Evolutionary conservation across 2,888 invertebrate species (phyloP), one percentile per base, ranked within the genome.

Genomic region (Euplagia quadripunctaria): DNA sequence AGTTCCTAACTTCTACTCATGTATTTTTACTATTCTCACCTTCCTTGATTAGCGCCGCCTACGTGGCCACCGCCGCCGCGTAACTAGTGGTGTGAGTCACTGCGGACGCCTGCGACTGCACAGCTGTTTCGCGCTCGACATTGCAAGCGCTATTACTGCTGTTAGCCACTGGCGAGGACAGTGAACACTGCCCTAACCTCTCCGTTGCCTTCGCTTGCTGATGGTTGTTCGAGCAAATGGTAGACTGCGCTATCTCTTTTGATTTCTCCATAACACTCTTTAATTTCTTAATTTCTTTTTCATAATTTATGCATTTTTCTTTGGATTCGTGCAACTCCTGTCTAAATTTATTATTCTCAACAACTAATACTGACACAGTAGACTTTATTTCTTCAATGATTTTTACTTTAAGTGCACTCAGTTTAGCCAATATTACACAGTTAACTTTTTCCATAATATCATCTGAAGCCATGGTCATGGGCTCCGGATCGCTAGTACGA

Each of bases 11-110:
- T 63, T 65, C 68, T 42, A 46, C 61, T 68, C 70, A 73, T 4
- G 12, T 11, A 43, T 61, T 31, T 68, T 66, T 64, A 4, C 16
- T 61, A 16, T 17, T 58, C 20, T n/a, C n/a, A 64, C 5, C 12
- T 61, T 71, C 42, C 55, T 70, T n/a, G n/a, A n/a, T n/a, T n/a
- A n/a, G n/a, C n/a, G n/a, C n/a, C n/a, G n/a, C n/a, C n/a, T n/a
- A n/a, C n/a, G n/a, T n/a, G n/a, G n/a, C n/a, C n/a, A n/a, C n/a
- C 61, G 31, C 73, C 58, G 68, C 16, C 55, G 75, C 67, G 64
- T 75, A 72, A 43, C 41, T 52, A n/a, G 17, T n/a, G 14, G 12
- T 46, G 64, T 46, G n/a, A 41, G 17, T 6, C 67, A 61, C 16
- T 14, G 51, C 43, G 12, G 68, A 14, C 31, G 49, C 67, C 17